phyloP scores from a whole-genome alignment of 2,113 vertebrate genomes.

The Chelonoidis abingdonii region DNA sequence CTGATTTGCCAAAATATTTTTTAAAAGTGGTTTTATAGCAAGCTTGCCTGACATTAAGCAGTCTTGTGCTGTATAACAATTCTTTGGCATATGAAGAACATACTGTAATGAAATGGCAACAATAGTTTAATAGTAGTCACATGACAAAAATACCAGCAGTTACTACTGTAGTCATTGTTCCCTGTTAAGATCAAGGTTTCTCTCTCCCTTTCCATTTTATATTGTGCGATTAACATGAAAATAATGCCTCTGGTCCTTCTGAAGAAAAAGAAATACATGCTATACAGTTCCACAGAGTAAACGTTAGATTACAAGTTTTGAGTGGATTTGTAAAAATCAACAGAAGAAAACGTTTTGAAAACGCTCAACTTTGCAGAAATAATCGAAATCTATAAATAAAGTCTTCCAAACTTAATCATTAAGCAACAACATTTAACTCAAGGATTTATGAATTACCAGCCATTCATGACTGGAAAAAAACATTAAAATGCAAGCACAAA shows the following conservation, averaged over 20 bases:
- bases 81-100: neutral
- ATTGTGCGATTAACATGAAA: neutral
- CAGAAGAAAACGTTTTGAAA: neutral
- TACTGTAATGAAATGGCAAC: neutral
- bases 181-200: neutral
- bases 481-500: neutral
- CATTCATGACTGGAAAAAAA: conserved; percentile 46
- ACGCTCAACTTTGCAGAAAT: neutral
- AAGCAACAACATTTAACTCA: neutral
- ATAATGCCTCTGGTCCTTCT: neutral
- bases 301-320: neutral
- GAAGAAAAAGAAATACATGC: neutral
- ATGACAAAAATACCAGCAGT: neutral
- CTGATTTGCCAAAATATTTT: neutral
- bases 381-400: neutral
- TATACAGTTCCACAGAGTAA: neutral
- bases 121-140: fast-evolving
- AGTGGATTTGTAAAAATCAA: neutral
- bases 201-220: neutral
- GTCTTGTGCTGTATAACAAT: neutral
- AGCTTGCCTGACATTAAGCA: neutral
- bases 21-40: neutral
- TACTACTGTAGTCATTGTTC: neutral
- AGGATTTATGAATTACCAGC: conserved; percentile 3
- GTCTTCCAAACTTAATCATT: neutral